Base-by-base conservation (phyloP, 37 sponge, comb jelly and placozoan genomes). In the Beroe ovata region DNA sequence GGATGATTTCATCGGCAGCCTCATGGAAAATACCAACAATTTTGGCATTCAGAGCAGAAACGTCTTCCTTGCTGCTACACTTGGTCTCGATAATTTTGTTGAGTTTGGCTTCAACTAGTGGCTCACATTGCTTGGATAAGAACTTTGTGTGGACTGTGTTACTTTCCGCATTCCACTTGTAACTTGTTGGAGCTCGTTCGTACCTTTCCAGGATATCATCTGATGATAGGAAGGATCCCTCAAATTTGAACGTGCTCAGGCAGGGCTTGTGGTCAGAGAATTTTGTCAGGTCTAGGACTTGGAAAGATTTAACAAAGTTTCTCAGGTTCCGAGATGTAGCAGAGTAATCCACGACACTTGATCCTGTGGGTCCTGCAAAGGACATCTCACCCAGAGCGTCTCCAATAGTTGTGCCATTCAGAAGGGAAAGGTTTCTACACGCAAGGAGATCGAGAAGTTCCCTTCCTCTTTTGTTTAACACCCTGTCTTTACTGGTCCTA, bases 211-310 rank as follows among this genome's bases (percentile, higher is more conserved):
- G 2, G 1, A 34, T 6, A 4, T 6, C 16, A 8, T 66, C 69
- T 8, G 33, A 25, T 2, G 25, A 11, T 19, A 32, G 19, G 3
- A 34, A 14, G 19, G 0, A 1, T 14, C 69, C 8, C 34, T 33
- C 8, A 30, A 26, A 1, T 18, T 66, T 66, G 14, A 66, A 37
- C 18, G 1, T 33, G 16, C 69, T 34, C 4, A 66, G 2, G 18
- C 33, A 66, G 18, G 69, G 69, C 8, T 33, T 34, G 69, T 66
- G 69, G 36, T 66, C 69, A 34, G 69, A 66, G 35, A 66, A 66
- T 4, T 66, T 1, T 25, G 69, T 66, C 3, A 66, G 36, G 8
- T 33, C 16, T 1, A 66, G 33, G 36, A 66, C 36, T 29, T 33
- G 1, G 69, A 66, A 66, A 4, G 36, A 34, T 14, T 26, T 33